Base-by-base conservation (phyloP, 2,888 invertebrate species). In the Ichneumoninae sp. region DNA sequence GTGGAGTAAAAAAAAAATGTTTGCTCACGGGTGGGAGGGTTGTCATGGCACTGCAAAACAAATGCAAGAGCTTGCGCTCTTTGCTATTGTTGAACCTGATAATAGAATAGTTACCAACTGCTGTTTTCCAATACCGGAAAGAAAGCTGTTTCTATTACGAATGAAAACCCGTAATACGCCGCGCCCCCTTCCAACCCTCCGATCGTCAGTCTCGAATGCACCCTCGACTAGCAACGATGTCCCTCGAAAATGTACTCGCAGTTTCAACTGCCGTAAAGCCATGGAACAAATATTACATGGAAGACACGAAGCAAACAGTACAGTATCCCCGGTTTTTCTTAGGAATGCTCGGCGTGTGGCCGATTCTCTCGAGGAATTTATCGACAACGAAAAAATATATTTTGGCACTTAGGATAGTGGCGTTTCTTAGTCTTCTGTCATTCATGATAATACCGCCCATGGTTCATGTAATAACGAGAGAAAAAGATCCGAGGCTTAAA, bases 341-440 rank as follows among this genome's bases (percentile, higher is more conserved):
- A 3, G 19, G 69, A 36, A 40, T 71, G 16, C 54, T 86, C 26
- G 84, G 84, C 13, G 22, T 86, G 5, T 86, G 86, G 84, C 74
- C 78, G 7, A 52, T 76, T n/a, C 50, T 77, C 19, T 10, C 54
- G 22, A 26, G n/a, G 19, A 40, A 57, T 52, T 19, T 65, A 10
- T 44, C 54, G 54, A 1, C 19, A 1, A 8, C n/a, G 19, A n/a
- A 54, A 1, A 54, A 54, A 54, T 22, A 19, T 5, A 8, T 54
- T 52, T 54, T 19, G 7, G 54, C 19, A 19, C 19, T 54, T n/a
- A 8, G 19, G 19, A 19, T 54, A 54, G 19, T 19, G 2, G 54
- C 7, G 0, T 19, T 5, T 8, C 19, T 22, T 8, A 19, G 6
- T n/a, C 19, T 19, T 8, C 54, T 54, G 7, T 8, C 19, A 1